Percentiles rank a stretch among this genome's conserved stretches.
Evolutionary conservation across 2,113 vertebrate genomes (phyloP).

Genomic region (Bubo blakistoni): DNA sequence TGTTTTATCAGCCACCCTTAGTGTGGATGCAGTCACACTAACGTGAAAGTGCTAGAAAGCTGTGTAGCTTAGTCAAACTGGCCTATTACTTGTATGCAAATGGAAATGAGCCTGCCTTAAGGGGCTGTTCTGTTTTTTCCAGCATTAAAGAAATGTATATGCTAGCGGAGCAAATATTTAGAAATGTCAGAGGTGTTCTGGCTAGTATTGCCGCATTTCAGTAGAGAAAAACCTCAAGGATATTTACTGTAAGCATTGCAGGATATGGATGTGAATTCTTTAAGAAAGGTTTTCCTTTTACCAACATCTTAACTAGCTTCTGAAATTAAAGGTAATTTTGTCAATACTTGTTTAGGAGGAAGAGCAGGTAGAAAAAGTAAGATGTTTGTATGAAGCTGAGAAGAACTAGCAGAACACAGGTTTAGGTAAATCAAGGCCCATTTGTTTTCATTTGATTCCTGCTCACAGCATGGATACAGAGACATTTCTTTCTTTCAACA

Average conservation of each 20-base stretch:
- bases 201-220: background rate
- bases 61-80: background rate
- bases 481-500: background rate
- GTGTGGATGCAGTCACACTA: background rate
- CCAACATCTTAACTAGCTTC: background rate
- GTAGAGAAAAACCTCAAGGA: background rate
- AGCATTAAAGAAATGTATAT: conserved; percentile 9
- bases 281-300: background rate
- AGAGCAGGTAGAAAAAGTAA: background rate
- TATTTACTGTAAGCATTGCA: background rate
- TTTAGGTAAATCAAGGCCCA: background rate
- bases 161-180: conserved; percentile 27
- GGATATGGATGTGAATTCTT: background rate
- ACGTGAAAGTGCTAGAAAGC: background rate
- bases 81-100: conserved; percentile 37
- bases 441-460: background rate
- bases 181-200: conserved; percentile 9
- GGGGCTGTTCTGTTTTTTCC: background rate
- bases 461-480: background rate
- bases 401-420: background rate
- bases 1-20: conserved; percentile 34
- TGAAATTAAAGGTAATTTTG: background rate
- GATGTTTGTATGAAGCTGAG: background rate
- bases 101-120: conserved; percentile 25
- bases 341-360: background rate